Percentiles rank a stretch among this genome's conserved stretches.
These are phyloP conservation scores for Notothenia coriiceps DNA, from an alignment of 2,113 vertebrate species.

Conservation along the genomic window DNA sequence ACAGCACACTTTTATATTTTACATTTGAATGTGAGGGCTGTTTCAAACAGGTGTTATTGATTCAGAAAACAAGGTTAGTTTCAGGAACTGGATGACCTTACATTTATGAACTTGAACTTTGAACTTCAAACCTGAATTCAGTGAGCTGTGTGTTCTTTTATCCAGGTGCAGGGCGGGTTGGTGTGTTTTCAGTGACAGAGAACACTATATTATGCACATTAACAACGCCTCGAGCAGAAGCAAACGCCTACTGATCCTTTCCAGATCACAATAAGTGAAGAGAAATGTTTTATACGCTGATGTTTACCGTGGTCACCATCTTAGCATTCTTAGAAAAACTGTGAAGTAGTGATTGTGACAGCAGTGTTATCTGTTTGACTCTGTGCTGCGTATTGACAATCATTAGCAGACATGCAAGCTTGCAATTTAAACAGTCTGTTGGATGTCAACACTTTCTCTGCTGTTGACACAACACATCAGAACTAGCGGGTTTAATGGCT, in stretches of 20 bases:
- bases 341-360: not conserved
- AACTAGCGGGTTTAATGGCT: not conserved
- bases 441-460: slow-evolving; percentile 31
- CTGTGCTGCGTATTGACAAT: too few species aligned
- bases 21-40: not conserved
- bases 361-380: too few species aligned
- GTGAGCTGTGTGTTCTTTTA: not conserved
- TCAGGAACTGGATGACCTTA: not conserved
- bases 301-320: not conserved
- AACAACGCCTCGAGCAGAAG: not conserved
- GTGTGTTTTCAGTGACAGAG: not conserved
- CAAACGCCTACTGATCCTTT: not conserved
- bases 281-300: not conserved
- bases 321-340: too few species aligned
- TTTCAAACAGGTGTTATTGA: not conserved
- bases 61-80: not conserved
- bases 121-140: not conserved
- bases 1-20: too few species aligned
- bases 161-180: not conserved
- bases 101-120: not conserved
- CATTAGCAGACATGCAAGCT: too few species aligned
- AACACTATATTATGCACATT: not conserved
- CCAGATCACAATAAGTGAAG: not conserved
- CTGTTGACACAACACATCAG: slow-evolving; percentile 6
- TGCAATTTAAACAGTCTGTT: not conserved